Base-by-base conservation (phyloP, 2,888 invertebrate genomes). In the Xylota segnis region DNA sequence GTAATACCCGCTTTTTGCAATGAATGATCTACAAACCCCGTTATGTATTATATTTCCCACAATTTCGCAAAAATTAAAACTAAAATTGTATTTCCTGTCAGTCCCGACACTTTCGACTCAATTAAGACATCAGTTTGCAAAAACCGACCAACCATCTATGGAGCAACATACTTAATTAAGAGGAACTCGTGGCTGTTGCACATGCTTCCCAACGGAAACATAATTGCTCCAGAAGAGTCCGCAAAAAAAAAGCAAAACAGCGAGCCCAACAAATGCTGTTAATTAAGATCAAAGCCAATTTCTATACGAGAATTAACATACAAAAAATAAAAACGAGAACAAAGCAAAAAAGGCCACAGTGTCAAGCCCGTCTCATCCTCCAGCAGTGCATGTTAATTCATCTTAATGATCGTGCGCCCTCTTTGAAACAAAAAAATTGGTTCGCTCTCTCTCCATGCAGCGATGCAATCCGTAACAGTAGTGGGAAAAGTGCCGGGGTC, bases 221-320 rank as follows among this genome's bases (percentile, higher is more conserved):
- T 70, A 70, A 70, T 56, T 70, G 70, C 45, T 56, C 54, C 16
- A 58, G 58, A 76, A 50, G 16, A 23, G 16, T 23, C 23, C 7
- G 50, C 54, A 29, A 68, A 47, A 50, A 68, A 54, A 14, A 18
- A 54, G n/a, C n/a, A 52, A 50, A 6, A 65, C 32, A 34, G 18
- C n/a, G n/a, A 16, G 23, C 23, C 50, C 50, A 47, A 32, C 76
- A 52, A 75, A 59, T 58, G 29, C 66, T 37, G 65, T 56, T 83
- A 83, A 83, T 83, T 83, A 78, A 83, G 83, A 83, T 78, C 78
- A 83, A 78, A 83, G 72, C 47, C 71, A 72, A 83, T 77, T 83
- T 59, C 50, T 59, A 43, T 56, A 59, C 43, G 52, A n/a, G 58
- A 70, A 71, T 70, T 78, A 56, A 56, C 63, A 58, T 58, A 23